These are phyloP conservation scores for Lagenorhynchus albirostris DNA, from an alignment of 2,113 vertebrate genomes.

Conservation along the genomic window DNA sequence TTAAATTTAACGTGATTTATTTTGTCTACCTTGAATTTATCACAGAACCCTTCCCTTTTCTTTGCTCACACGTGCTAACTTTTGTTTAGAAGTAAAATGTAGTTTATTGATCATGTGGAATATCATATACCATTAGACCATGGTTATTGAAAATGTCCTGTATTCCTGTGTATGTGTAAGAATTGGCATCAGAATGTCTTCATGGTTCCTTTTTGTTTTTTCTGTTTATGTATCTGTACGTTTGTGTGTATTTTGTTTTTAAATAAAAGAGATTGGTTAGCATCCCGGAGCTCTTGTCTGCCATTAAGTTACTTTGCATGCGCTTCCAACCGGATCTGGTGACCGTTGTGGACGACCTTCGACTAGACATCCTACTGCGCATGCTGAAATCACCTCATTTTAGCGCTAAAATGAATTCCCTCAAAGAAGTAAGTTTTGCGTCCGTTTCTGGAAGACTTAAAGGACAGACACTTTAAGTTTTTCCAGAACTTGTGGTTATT, in stretches of 20 bases:
- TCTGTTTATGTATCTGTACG: neutral
- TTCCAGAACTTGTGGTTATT: neutral
- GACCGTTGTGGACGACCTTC: constrained; percentile 92
- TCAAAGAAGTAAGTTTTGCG: constrained; percentile 91
- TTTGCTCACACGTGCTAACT: neutral
- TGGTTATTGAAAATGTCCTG: neutral
- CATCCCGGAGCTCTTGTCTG: constrained; percentile 97
- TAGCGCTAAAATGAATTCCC: constrained; percentile 99
- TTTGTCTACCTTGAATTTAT: neutral
- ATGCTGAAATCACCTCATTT: constrained; percentile 99
- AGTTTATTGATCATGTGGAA: neutral
- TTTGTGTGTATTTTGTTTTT: neutral
- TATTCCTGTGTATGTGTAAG: neutral
- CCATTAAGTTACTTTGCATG: constrained; percentile 98
- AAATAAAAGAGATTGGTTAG: constrained; percentile 91
- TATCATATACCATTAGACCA: neutral
- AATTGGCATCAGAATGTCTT: constrained; percentile 9
- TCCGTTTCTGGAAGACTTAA: neutral
- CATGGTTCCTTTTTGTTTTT: neutral
- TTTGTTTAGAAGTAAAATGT: constrained; percentile 9
- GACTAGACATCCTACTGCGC: constrained; percentile 95
- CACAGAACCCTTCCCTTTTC: neutral
- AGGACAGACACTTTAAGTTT: neutral
- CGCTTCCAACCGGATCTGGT: constrained; percentile 96
- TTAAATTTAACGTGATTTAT: neutral